Base-by-base conservation (phyloP, 2,888 invertebrate genomes). In the Himalopsyche japonica region DNA sequence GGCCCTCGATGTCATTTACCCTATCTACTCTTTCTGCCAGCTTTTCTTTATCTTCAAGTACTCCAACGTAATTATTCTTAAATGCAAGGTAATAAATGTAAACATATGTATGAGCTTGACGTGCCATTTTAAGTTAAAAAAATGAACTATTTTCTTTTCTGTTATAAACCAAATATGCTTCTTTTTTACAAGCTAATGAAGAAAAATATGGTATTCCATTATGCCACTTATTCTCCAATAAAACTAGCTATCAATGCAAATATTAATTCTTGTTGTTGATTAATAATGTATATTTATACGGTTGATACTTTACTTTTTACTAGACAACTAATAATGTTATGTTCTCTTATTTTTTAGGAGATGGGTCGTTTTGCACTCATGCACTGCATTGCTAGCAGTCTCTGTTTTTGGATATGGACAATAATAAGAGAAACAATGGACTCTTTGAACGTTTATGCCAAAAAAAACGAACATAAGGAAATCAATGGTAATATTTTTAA, bases 31-130 rank as follows among this genome's bases (percentile, higher is more conserved):
- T 57, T 95, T 97, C 89, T 90, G 95, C 77, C 94, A 96, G 88
- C 92, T 97, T 1, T 96, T 95, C 90, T 96, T 97, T 89, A 94
- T 96, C 87, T 96, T 96, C 89, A 96, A 96, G 89, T 96, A 96
- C 89, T 95, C 96, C 4, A 96, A 96, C 90, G 96, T 96, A 90
- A 94, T 92, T 24, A 91, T 93, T 82, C 88, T 92, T 80, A 89
- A 89, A 81, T 89, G 88, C 57, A 91, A 91, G 90, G 92, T 92
- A 89, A 87, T 15, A 43, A 3, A 43, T 37, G n/a, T n/a, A n/a
- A n/a, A n/a, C n/a, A n/a, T n/a, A n/a, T n/a, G n/a, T n/a, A n/a
- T n/a, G n/a, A n/a, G n/a, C n/a, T n/a, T n/a, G n/a, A n/a, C n/a
- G n/a, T n/a, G n/a, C n/a, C n/a, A n/a, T n/a, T n/a, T n/a, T n/a